These are phyloP conservation scores for Tichodroma muraria DNA, from an alignment of 2,113 vertebrate genomes.

Conservation along the genomic window DNA sequence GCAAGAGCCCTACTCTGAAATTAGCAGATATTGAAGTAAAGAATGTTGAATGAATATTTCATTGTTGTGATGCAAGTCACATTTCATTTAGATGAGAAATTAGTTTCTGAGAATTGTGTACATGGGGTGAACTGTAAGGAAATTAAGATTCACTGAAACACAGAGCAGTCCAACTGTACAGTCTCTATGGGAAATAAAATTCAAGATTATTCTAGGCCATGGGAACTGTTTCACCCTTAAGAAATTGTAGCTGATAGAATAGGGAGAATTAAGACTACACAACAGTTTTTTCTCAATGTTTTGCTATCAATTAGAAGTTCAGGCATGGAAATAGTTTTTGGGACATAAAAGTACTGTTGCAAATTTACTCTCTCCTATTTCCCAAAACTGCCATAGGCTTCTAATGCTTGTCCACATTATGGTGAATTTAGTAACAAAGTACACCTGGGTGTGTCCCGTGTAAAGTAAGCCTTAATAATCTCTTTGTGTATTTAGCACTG, in stretches of 20 bases:
- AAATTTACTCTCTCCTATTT: background rate
- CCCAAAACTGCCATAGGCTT: background rate
- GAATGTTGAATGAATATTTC: background rate
- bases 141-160: background rate
- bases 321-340: background rate
- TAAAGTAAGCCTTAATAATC: background rate
- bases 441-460: background rate
- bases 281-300: rapidly evolving
- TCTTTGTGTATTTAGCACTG: background rate
- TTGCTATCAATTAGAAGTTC: background rate
- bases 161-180: background rate
- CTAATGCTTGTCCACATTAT: background rate
- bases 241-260: background rate
- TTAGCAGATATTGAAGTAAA: background rate
- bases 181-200: background rate
- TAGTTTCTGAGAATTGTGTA: background rate
- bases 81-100: background rate
- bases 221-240: background rate
- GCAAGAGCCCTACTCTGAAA: background rate
- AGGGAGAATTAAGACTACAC: background rate
- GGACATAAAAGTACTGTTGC: background rate
- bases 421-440: background rate
- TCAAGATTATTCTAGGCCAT: background rate
- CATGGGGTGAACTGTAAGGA: background rate
- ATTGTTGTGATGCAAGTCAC: background rate